phyloP scores from a whole-genome alignment of 2,888 invertebrate genomes.

The Mylabris sibirica region DNA sequence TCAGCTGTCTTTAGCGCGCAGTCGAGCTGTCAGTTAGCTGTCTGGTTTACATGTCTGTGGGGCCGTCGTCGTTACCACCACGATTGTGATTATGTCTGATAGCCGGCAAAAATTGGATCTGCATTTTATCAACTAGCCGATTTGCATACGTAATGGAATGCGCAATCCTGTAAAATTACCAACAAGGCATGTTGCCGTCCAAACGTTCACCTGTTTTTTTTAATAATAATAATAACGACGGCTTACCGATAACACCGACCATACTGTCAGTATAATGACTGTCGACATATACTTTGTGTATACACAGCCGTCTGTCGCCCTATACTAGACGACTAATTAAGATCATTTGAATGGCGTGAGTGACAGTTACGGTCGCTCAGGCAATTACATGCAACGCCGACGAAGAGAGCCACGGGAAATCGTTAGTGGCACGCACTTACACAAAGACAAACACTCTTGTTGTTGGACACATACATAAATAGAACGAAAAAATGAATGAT shows the following conservation, averaged over 20 bases:
- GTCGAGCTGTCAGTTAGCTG: conserved; percentile 66
- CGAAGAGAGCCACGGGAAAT: conserved; percentile 40
- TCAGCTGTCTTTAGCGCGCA: conserved; percentile 61
- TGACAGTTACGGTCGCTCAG: conserved; percentile 49
- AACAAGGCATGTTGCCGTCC: conserved; percentile 25
- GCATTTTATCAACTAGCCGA: conserved; percentile 58
- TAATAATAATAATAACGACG: conserved; percentile 38
- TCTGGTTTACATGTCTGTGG: conserved; percentile 63
- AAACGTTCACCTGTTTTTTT: neutral
- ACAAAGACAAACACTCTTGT: neutral
- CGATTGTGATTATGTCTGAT: conserved; percentile 56
- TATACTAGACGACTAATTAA: conserved; percentile 52
- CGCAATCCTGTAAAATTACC: conserved; percentile 48
- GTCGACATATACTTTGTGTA: conserved; percentile 29
- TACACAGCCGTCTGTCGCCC: conserved; percentile 27
- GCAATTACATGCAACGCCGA: conserved; percentile 44
- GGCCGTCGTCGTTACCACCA: conserved; percentile 52
- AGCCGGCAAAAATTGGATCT: conserved; percentile 58
- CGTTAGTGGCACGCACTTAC: conserved; percentile 33
- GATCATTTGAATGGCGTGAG: conserved; percentile 52
- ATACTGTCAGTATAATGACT: conserved; percentile 38
- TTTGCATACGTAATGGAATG: conserved; percentile 57
- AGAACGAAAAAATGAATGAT: neutral
- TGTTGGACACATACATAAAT: too few relatives aligned
- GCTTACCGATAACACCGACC: conserved; percentile 29